Percentiles rank a stretch among this genome's conserved stretches.
Evolutionary conservation across 1,140 invertebrate species (phyloP).

Genomic region (Chymomyza costata): DNA sequence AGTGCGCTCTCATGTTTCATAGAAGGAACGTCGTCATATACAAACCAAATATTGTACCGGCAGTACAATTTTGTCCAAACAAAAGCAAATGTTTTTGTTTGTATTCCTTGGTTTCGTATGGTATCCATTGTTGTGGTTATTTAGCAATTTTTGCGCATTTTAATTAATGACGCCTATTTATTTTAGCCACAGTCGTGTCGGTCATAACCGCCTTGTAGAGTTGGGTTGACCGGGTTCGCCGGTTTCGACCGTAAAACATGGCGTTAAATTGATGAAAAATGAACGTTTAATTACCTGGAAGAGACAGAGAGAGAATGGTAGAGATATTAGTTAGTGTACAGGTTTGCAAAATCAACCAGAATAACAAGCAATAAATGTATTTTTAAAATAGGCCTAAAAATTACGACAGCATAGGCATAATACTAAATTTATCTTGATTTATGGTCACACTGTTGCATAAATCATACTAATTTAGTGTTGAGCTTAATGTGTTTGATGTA

Average conservation of each 20-base stretch:
- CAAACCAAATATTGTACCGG: slow-evolving; percentile 18
- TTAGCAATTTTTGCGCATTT: slow-evolving; percentile 31
- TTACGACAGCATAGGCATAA: too few relatives aligned
- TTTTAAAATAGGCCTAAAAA: too few relatives aligned
- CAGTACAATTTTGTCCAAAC: slow-evolving; percentile 39
- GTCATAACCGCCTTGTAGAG: slow-evolving; percentile 3
- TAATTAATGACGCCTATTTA: slow-evolving; percentile 50
- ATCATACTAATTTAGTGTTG: too few relatives aligned
- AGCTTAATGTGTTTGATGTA: too few relatives aligned
- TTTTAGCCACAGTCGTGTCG: slow-evolving; percentile 10
- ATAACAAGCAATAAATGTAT: too few relatives aligned
- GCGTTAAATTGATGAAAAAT: slow-evolving; percentile 42
- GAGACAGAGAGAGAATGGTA: slow-evolving; percentile 37
- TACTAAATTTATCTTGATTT: too few relatives aligned
- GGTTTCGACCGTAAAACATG: slow-evolving; percentile 35
- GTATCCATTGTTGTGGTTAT: too few relatives aligned
- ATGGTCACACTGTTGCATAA: too few relatives aligned
- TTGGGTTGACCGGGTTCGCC: slow-evolving; percentile 17
- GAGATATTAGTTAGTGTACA: slow-evolving; percentile 35
- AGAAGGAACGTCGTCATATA: too few relatives aligned
- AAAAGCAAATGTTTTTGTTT: slow-evolving; percentile 26
- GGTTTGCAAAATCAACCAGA: background rate
- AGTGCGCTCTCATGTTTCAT: slow-evolving; percentile 58
- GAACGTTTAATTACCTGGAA: slow-evolving; percentile 61
- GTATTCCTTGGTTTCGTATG: slow-evolving; percentile 23